Conservation (phyloP, 23 tunicate genomes). For the Phallusia fumigata region DNA sequence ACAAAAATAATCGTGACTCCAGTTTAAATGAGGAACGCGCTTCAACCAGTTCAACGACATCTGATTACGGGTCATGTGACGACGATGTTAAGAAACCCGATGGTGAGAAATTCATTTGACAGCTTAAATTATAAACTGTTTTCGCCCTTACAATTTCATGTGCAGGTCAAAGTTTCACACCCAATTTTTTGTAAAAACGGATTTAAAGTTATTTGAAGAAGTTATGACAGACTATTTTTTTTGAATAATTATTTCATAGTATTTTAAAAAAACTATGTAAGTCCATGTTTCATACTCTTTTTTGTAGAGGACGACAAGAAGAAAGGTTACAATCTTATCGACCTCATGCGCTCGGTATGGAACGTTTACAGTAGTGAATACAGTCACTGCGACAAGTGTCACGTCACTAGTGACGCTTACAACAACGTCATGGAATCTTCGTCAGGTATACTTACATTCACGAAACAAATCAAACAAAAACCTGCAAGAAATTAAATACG, state of each 20-base stretch:
- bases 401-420: conserved; percentile 22
- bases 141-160: too few species aligned
- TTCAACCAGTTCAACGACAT: background rate
- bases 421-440: background rate
- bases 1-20: background rate
- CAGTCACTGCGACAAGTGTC: conserved; percentile 55
- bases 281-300: too few species aligned
- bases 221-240: too few species aligned
- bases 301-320: background rate
- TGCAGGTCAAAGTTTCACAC: too few species aligned
- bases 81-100: background rate
- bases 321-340: conserved; percentile 23
- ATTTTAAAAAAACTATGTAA: too few species aligned
- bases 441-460: background rate
- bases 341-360: conserved; percentile 61
- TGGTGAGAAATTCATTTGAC: background rate
- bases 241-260: too few species aligned
- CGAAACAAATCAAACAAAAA: background rate
- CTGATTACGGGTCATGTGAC: background rate
- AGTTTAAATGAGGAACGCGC: background rate
- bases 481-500: background rate
- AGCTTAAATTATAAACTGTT: too few species aligned
- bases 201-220: too few species aligned
- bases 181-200: too few species aligned
- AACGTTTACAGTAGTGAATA: conserved; percentile 61